Conservation (phyloP, 2,888 invertebrate genomes). For the Ceriagrion tenellum region DNA sequence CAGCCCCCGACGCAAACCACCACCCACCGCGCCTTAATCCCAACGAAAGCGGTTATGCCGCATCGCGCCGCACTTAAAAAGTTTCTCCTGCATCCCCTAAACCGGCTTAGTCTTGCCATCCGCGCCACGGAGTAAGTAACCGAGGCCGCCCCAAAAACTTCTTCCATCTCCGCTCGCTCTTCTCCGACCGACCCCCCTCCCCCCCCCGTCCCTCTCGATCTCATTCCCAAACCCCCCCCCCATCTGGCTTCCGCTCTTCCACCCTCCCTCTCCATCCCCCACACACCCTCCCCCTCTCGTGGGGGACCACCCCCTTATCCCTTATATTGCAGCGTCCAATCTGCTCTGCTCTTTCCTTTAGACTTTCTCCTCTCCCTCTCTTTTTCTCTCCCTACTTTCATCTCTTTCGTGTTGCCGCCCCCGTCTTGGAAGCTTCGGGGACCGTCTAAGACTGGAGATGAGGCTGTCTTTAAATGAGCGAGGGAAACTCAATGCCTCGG, state of each 20-base stretch:
- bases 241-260: not conserved
- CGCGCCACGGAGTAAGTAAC: conserved; percentile 33
- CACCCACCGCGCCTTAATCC: conserved; percentile 20
- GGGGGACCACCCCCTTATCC: not conserved
- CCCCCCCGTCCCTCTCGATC: not conserved
- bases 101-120: conserved; percentile 32
- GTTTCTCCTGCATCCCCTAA: conserved; percentile 47
- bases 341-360: not conserved
- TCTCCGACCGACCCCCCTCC: not conserved
- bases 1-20: not conserved
- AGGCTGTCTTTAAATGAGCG: not conserved
- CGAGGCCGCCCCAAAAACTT: conserved; percentile 38
- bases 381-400: not conserved
- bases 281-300: not conserved
- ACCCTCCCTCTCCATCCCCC: too few species aligned
- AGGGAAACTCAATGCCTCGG: not conserved
- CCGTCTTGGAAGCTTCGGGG: conserved; percentile 4
- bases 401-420: not conserved
- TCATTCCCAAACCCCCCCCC: not conserved
- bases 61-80: conserved; percentile 55
- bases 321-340: not conserved
- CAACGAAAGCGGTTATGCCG: conserved; percentile 23
- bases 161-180: not conserved
- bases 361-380: not conserved
- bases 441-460: not conserved